Conservation (phyloP, 2,888 invertebrate species). For the Globia sparganii region DNA sequence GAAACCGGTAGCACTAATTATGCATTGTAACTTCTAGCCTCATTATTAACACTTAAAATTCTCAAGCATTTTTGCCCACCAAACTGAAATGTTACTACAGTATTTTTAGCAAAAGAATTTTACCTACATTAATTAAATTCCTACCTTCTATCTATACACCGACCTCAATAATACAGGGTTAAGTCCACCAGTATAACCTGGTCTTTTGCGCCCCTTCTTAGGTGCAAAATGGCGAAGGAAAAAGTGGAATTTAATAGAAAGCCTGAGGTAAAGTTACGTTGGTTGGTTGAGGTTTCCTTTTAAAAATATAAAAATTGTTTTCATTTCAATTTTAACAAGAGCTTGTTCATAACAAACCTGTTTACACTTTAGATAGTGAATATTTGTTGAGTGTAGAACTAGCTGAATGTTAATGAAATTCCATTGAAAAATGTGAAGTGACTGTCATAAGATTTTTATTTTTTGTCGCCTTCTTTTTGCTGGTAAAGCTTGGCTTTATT, state of each 20-base stretch:
- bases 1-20: constrained; percentile 61
- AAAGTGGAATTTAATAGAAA: constrained; percentile 66
- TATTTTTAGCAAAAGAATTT: constrained; percentile 77
- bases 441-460: neutral
- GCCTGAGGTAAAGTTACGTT: constrained; percentile 62
- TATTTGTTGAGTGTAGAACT: constrained; percentile 53
- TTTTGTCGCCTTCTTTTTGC: neutral
- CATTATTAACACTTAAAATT: constrained; percentile 75
- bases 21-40: constrained; percentile 57
- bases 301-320: constrained; percentile 78
- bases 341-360: constrained; percentile 71
- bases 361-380: constrained; percentile 66
- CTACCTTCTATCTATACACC: constrained; percentile 71
- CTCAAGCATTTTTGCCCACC: constrained; percentile 68
- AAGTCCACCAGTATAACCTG: constrained; percentile 69
- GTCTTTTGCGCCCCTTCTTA: constrained; percentile 68
- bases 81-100: constrained; percentile 70
- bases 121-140: constrained; percentile 83
- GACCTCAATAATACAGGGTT: constrained; percentile 67
- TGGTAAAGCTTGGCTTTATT: neutral
- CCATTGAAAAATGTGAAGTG: neutral
- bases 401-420: constrained; percentile 37
- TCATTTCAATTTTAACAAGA: constrained; percentile 73
- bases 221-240: constrained; percentile 44
- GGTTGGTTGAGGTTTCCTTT: constrained; percentile 70